Conservation (phyloP, 1,140 invertebrate genomes). For the Frieseomelitta varia region DNA sequence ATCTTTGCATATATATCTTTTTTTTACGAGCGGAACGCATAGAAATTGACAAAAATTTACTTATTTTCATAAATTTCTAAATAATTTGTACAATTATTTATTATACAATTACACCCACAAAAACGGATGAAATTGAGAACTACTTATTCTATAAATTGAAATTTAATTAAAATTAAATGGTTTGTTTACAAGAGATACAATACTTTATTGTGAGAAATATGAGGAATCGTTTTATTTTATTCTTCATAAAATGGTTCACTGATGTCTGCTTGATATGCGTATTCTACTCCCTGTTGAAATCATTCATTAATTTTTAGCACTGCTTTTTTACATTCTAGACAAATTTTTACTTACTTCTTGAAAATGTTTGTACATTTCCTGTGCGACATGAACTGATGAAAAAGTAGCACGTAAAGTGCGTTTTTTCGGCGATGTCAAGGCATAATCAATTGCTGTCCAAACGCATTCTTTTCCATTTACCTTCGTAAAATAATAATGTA, state of each 20-base stretch:
- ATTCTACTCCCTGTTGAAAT: constrained; percentile 66
- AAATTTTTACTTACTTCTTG: constrained; percentile 73
- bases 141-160: constrained; percentile 10
- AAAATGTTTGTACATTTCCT: constrained; percentile 80
- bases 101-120: constrained; percentile 8
- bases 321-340: neutral
- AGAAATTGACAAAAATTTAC: neutral
- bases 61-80: neutral
- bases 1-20: neutral
- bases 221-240: constrained; percentile 20
- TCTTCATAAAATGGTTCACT: constrained; percentile 56
- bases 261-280: constrained; percentile 65
- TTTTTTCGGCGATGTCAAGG: constrained; percentile 74
- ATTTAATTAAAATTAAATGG: constrained; percentile 29
- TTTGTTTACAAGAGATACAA: constrained; percentile 39
- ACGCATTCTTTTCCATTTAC: constrained; percentile 77
- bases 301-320: neutral
- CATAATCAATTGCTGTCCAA: constrained; percentile 82
- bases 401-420: constrained; percentile 81
- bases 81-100: constrained; percentile 24
- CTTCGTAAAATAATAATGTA: constrained; percentile 59
- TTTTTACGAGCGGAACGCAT: neutral
- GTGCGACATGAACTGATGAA: constrained; percentile 73
- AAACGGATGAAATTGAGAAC: constrained; percentile 6
- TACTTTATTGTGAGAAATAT: constrained; percentile 25